A percentile compares a stretch with the other conserved stretches of the same genome.
phyloP scores from a whole-genome alignment of 2,888 invertebrate genomes.

The Cephus pygmeus region DNA sequence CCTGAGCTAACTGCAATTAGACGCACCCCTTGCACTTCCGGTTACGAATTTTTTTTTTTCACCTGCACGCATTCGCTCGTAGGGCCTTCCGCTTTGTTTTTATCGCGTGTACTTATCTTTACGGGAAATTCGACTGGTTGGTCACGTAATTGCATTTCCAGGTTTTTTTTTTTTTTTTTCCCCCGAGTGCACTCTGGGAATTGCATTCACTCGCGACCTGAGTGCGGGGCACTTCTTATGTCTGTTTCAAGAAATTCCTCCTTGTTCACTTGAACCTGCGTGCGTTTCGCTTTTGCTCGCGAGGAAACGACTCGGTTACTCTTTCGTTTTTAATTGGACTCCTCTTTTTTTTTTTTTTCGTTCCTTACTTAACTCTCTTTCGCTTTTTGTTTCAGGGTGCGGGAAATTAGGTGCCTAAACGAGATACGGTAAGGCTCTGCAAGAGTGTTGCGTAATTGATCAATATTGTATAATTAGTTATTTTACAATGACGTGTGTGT shows the following conservation, averaged over 20 bases:
- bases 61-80: neutral
- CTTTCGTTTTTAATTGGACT: neutral
- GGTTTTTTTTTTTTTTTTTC: neutral
- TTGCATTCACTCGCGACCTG: neutral
- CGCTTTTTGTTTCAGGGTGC: slow-evolving; percentile 19
- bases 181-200: neutral
- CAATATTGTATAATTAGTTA: too few species aligned
- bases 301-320: too few species aligned
- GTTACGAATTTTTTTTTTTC: slow-evolving; percentile 1
- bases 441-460: too few species aligned
- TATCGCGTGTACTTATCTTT: neutral
- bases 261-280: neutral
- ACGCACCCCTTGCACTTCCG: slow-evolving; percentile 7
- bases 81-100: neutral
- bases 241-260: neutral
- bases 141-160: neutral
- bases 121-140: slow-evolving; percentile 1
- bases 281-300: neutral
- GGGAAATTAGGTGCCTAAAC: slow-evolving; percentile 17
- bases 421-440: slow-evolving; percentile 9
- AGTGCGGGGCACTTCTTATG: neutral
- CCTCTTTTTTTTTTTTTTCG: neutral
- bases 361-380: neutral
- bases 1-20: slow-evolving; percentile 8
- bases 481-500: too few species aligned